Evolutionary conservation across 2,888 invertebrate species (phyloP), one percentile per base, ranked within the genome.

Genomic region (Drosophila suboccidentalis): DNA sequence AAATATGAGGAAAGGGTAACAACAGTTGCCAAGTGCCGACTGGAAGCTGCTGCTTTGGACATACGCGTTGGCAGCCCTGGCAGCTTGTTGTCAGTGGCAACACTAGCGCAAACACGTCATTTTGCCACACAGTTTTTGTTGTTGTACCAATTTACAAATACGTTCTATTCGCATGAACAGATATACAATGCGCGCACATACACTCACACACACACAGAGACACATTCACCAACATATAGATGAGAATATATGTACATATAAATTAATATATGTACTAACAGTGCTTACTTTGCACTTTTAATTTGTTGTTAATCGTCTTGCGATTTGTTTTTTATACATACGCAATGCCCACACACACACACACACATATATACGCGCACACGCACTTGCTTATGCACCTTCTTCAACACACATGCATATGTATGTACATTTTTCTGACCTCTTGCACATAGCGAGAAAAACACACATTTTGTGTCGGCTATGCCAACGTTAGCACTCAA

Each of bases 71-170:
- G 70, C 84, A 84, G 66, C 89, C 68, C 87, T 89, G 65, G 58
- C 51, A 34, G 46, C 43, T 82, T 83, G 83, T 84, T 84, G 87
- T 89, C 75, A 89, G 87, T 89, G 84, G 87, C 84, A 84, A 89
- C 89, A 89, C 89, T 84, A 81, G 76, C 76, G 79, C 84, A 84
- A 89, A 89, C 84, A 84, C 84, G 84, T 89, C 84, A 84, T 84
- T 84, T 84, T 84, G 84, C 83, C 77, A 68, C 60, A 77, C 72
- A 70, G 65, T 75, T 71, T 73, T 87, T 71, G 67, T 81, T 72
- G 69, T 73, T 75, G 75, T 75, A 79, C 58, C 70, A 79, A 66
- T 80, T 71, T 66, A 75, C 75, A 78, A 79, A 75, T 78, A 80
- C 64, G 80, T 75, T 75, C 79, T 76, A 76, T 76, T 75, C 69